A percentile compares a stretch with the other conserved stretches of the same genome.
phyloP scores from a whole-genome alignment of 2,113 vertebrate genomes.

The Ifrita kowaldi region DNA sequence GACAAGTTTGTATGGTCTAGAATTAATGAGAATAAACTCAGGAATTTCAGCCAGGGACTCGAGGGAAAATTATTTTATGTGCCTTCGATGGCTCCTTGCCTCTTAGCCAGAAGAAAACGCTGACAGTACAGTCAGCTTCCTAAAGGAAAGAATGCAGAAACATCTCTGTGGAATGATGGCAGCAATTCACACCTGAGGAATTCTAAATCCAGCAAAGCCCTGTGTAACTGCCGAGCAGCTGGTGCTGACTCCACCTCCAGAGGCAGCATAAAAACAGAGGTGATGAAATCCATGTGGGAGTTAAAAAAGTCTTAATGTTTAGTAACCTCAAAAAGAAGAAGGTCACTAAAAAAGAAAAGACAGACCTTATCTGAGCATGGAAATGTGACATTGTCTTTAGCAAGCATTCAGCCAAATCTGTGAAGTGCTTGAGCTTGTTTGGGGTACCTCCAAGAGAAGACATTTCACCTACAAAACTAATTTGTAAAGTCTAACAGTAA shows the following conservation, averaged over 20 bases:
- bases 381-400: background rate
- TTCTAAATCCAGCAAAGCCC: background rate
- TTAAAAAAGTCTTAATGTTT: background rate
- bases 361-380: background rate
- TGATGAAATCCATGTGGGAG: background rate
- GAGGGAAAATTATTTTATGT: background rate
- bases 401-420: background rate
- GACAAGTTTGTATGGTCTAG: background rate
- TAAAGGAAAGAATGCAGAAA: background rate
- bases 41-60: background rate
- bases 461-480: background rate
- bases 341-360: background rate
- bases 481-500: background rate
- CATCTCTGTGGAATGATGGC: background rate
- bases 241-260: background rate
- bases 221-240: background rate
- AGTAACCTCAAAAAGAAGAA: background rate
- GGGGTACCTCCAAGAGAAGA: background rate
- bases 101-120: background rate
- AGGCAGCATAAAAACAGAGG: background rate
- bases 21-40: background rate
- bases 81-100: background rate
- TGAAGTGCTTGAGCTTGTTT: background rate
- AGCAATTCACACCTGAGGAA: background rate
- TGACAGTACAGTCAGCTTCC: background rate